Evolutionary conservation across 2,797 vertebrate species (phyloP).

Genomic region (Valencia hispanica): DNA sequence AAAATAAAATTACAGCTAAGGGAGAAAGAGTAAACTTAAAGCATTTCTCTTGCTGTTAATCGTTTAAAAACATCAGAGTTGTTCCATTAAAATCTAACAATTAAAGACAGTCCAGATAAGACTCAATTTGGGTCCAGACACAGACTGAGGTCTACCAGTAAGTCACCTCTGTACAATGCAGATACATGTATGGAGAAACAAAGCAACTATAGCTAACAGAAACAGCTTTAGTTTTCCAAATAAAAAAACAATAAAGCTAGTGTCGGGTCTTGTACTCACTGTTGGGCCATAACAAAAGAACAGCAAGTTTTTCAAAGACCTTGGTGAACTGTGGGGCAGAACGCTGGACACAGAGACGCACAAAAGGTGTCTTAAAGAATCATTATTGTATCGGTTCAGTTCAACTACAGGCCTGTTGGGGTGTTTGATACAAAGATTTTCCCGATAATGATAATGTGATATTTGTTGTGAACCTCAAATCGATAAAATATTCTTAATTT

Average conservation of each 20-base stretch:
- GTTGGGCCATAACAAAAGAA: conserved; percentile 7
- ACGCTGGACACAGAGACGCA: no score
- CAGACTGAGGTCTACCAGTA: not conserved
- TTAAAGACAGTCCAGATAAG: not conserved
- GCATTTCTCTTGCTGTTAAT: not conserved
- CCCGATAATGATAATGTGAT: no score
- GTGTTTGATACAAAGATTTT: no score
- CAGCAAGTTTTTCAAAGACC: conserved; percentile 26
- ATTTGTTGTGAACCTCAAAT: no score
- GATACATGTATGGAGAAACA: not conserved
- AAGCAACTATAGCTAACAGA: not conserved
- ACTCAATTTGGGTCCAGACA: not conserved
- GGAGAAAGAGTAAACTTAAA: no score
- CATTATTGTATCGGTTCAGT: no score
- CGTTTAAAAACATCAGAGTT: no score
- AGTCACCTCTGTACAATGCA: not conserved
- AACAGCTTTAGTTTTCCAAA: not conserved
- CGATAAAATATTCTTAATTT: no score
- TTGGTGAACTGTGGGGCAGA: conserved; percentile 38
- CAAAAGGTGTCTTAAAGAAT: no score
- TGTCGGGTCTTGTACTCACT: not conserved
- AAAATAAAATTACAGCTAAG: not conserved
- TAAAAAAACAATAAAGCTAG: not conserved
- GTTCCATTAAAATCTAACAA: no score
- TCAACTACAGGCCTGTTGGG: no score